Conservation (phyloP, 1,140 invertebrate species). For the Forficula auricularia region DNA sequence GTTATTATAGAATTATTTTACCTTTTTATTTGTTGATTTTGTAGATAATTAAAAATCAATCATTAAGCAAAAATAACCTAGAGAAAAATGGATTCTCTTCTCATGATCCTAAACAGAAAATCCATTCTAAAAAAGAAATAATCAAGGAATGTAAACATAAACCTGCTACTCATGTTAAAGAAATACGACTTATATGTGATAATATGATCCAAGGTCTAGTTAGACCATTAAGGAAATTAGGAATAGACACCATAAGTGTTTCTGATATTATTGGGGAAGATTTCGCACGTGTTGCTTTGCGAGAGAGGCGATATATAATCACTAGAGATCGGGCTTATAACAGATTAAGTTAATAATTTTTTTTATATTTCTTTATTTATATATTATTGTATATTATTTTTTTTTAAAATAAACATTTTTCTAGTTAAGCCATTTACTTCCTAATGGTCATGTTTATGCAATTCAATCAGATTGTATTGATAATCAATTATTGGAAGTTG, state of each 20-base stretch:
- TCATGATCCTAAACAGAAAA: too few species aligned
- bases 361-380: neutral
- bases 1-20: too few species aligned
- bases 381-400: constrained; percentile 1
- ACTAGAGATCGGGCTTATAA: constrained; percentile 31
- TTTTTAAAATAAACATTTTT: constrained; percentile 12
- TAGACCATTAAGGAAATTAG: constrained; percentile 40
- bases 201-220: constrained; percentile 35
- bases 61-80: too few species aligned
- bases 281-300: constrained; percentile 29
- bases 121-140: too few species aligned
- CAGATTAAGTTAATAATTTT: constrained; percentile 20
- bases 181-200: constrained; percentile 33
- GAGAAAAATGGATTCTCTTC: too few species aligned
- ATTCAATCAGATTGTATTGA: constrained; percentile 26
- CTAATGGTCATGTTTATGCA: constrained; percentile 31
- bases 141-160: too few species aligned
- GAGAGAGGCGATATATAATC: constrained; percentile 36
- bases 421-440: constrained; percentile 30
- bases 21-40: too few species aligned
- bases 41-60: too few species aligned
- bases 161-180: too few species aligned
- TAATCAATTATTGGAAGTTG: constrained; percentile 38
- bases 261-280: constrained; percentile 29
- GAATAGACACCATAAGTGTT: constrained; percentile 41